A percentile compares a stretch with the other conserved stretches of the same genome.
phyloP scores from a whole-genome alignment of 2,888 invertebrate genomes.

The Dascillus cervinus region DNA sequence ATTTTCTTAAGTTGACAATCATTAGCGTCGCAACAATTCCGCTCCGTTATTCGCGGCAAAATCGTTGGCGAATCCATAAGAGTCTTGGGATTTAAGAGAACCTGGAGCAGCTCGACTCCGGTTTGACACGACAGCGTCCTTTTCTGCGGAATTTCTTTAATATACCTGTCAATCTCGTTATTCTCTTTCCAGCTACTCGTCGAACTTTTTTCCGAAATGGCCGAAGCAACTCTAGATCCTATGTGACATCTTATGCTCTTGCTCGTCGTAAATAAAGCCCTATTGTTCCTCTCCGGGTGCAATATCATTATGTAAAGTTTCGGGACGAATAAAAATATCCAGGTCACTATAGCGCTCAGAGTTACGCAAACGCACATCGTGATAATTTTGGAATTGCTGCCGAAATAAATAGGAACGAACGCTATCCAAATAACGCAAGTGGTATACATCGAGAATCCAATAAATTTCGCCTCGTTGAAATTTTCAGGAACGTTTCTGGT shows the following conservation, averaged over 20 bases:
- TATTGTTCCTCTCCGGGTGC: conserved; percentile 68
- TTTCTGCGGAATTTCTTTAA: conserved; percentile 23
- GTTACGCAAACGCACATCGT: conserved; percentile 60
- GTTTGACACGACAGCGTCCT: conserved; percentile 42
- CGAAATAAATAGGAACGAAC: conserved; percentile 69
- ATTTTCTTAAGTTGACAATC: conserved; percentile 42
- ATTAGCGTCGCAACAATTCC: conserved; percentile 35
- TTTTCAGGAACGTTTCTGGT: conserved; percentile 74
- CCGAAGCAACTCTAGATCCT: conserved; percentile 46
- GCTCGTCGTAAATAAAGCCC: conserved; percentile 66
- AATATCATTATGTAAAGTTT: conserved; percentile 69
- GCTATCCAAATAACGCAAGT: conserved; percentile 74
- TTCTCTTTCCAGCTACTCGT: conserved; percentile 32
- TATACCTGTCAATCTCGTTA: conserved; percentile 15
- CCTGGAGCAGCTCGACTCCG: conserved; percentile 36
- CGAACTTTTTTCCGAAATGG: conserved; percentile 38
- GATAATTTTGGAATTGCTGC: conserved; percentile 54
- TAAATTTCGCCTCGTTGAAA: conserved; percentile 69
- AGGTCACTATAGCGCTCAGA: conserved; percentile 64
- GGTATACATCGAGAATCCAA: conserved; percentile 76
- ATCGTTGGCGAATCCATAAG: conserved; percentile 24
- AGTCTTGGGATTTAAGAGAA: conserved; percentile 30
- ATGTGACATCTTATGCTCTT: conserved; percentile 64
- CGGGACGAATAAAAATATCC: conserved; percentile 66
- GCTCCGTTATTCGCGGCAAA: conserved; percentile 31